These are phyloP conservation scores for Misgurnus anguillicaudatus DNA, from an alignment of 2,113 vertebrate genomes.

Conservation along the genomic window DNA sequence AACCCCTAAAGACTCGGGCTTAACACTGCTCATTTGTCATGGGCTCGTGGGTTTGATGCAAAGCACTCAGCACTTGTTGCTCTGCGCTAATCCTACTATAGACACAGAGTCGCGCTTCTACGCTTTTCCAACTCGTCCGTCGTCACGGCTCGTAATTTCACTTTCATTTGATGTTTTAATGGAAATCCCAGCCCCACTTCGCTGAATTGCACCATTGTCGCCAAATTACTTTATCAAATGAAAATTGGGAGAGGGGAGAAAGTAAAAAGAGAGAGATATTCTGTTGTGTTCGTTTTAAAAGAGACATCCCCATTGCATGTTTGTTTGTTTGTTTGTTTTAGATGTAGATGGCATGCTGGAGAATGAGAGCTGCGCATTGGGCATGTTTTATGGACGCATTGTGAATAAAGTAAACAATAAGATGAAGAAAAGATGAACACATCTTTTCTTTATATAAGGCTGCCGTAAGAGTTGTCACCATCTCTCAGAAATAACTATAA, in stretches of 20 bases:
- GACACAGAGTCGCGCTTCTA: slow-evolving; percentile 62
- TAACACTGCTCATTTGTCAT: slow-evolving; percentile 76
- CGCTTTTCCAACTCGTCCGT: slow-evolving; percentile 61
- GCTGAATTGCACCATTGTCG: slow-evolving; percentile 69
- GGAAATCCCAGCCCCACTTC: slow-evolving; percentile 67
- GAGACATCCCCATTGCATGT: slow-evolving; percentile 47
- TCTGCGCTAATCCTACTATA: slow-evolving; percentile 72
- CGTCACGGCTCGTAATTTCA: slow-evolving; percentile 75
- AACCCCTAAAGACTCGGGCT: slow-evolving; percentile 73
- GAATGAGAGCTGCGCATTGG: slow-evolving; percentile 30
- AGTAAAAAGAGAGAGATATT: slow-evolving; percentile 47
- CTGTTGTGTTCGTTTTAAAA: slow-evolving; percentile 62
- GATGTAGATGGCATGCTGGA: slow-evolving; percentile 20
- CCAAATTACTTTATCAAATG: slow-evolving; percentile 73
- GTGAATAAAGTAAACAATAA: slow-evolving; percentile 1
- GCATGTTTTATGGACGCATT: slow-evolving; percentile 35
- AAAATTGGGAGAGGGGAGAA: slow-evolving; percentile 44
- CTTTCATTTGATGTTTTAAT: slow-evolving; percentile 79
- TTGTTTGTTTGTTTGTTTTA: slow-evolving; percentile 41
- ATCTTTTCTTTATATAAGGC: slow-evolving; percentile 13
- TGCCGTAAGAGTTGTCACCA: slow-evolving; percentile 23
- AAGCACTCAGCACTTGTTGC: slow-evolving; percentile 78
- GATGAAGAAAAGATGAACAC: slow-evolving; percentile 3
- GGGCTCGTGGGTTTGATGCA: slow-evolving; percentile 74
- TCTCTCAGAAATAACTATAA: slow-evolving; percentile 45